These are phyloP conservation scores for Amphipyra berbera DNA, from an alignment of 2,888 invertebrate genomes.

Conservation along the genomic window DNA sequence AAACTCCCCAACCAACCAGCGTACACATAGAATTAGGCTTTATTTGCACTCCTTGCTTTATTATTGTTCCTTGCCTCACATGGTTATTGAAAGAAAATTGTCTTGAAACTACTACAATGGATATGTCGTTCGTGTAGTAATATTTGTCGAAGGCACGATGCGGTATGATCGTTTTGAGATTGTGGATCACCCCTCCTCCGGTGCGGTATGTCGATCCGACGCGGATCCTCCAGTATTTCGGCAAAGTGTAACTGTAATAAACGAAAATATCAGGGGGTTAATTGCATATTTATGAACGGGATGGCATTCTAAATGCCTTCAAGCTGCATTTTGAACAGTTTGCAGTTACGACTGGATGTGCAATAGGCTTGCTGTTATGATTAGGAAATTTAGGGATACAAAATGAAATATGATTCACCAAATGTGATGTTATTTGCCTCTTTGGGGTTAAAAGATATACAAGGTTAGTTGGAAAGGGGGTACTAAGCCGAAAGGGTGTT, in stretches of 20 bases:
- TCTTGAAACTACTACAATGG: constrained; percentile 73
- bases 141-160: constrained; percentile 77
- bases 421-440: no score
- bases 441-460: no score
- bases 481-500: no score
- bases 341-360: no score
- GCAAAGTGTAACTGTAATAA: constrained; percentile 74
- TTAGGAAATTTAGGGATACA: no score
- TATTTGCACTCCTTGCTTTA: constrained; percentile 76
- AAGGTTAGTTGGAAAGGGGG: no score
- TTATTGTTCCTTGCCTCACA: constrained; percentile 79
- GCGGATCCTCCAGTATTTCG: constrained; percentile 80
- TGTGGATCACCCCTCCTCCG: constrained; percentile 75
- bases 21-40: constrained; percentile 73
- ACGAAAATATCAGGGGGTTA: neutral
- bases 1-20: constrained; percentile 83
- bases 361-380: no score
- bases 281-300: no score
- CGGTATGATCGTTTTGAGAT: constrained; percentile 75
- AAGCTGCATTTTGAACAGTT: no score
- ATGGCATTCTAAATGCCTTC: no score
- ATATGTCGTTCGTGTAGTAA: constrained; percentile 81
- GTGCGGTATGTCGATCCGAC: constrained; percentile 81
- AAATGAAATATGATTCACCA: no score
- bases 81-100: constrained; percentile 72